Percentiles rank a stretch among this genome's conserved stretches.
Conservation (phyloP, 2,113 vertebrate species). For the Myocastor coypus region DNA sequence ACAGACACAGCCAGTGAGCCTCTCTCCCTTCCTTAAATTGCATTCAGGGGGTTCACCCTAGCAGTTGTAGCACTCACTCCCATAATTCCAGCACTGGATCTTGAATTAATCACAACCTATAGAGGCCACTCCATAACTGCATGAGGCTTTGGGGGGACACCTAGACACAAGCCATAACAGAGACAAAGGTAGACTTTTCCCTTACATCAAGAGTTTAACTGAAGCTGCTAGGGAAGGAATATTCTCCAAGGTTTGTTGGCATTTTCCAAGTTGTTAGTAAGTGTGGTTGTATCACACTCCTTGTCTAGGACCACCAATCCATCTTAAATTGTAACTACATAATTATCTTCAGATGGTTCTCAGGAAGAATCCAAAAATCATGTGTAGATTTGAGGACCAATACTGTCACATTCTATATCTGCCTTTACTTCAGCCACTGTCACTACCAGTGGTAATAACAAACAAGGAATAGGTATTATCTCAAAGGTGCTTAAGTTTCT, state of each 20-base stretch:
- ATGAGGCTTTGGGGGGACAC: too few relatives aligned
- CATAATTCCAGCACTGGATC: too few relatives aligned
- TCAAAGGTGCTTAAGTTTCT: conserved; percentile 88
- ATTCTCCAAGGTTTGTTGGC: conserved; percentile 63
- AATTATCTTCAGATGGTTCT: conserved; percentile 67
- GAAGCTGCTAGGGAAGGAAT: conserved; percentile 52
- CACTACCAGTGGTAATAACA: conserved; percentile 94
- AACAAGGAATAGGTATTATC: conserved; percentile 82
- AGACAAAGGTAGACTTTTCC: conserved; percentile 62
- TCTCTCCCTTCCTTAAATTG: too few relatives aligned
- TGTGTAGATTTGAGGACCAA: conserved; percentile 72
- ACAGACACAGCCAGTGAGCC: too few relatives aligned
- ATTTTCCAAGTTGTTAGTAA: conserved; percentile 57
- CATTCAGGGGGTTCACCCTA: too few relatives aligned
- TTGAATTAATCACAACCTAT: too few relatives aligned
- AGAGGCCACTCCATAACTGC: too few relatives aligned
- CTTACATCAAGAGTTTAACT: conserved; percentile 53
- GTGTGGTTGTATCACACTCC: conserved; percentile 22
- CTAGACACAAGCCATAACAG: too few relatives aligned
- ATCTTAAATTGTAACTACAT: conserved; percentile 70
- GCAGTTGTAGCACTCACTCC: too few relatives aligned
- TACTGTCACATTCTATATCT: conserved; percentile 55
- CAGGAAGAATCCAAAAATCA: conserved; percentile 61
- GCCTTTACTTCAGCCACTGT: conserved; percentile 87
- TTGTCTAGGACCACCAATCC: conserved; percentile 67